Conservation (phyloP, 2,888 invertebrate genomes). For the Seira ritae region DNA sequence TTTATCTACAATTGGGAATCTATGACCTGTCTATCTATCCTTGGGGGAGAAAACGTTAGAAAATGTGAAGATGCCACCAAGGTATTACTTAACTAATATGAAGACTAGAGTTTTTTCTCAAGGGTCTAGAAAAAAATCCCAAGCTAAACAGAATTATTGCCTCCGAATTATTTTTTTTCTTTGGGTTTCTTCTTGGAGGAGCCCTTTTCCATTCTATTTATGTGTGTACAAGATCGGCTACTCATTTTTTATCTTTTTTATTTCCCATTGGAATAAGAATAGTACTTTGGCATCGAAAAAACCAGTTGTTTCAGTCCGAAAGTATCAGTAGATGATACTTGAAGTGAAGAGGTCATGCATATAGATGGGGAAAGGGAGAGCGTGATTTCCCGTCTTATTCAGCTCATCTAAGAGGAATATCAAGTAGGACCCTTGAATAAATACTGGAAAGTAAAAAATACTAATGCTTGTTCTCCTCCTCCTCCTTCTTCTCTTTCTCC, state of each 20-base stretch:
- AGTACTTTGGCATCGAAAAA: neutral
- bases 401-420: neutral
- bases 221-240: neutral
- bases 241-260: slow-evolving; percentile 47
- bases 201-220: neutral
- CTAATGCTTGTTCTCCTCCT: neutral
- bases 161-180: neutral
- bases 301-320: neutral
- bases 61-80: slow-evolving; percentile 5
- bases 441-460: slow-evolving; percentile 1
- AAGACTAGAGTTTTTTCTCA: neutral
- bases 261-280: neutral
- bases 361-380: slow-evolving; percentile 40
- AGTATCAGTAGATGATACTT: slow-evolving; percentile 47
- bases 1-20: slow-evolving; percentile 11
- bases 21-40: neutral
- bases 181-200: neutral
- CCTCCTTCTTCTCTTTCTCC: neutral
- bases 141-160: neutral
- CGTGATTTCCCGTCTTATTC: slow-evolving; percentile 7
- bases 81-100: neutral
- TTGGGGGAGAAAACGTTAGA: neutral
- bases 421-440: neutral
- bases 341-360: slow-evolving; percentile 61
- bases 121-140: neutral